These are phyloP conservation scores for Amphiduros pacificus DNA, from an alignment of 2,888 invertebrate species.

Conservation along the genomic window DNA sequence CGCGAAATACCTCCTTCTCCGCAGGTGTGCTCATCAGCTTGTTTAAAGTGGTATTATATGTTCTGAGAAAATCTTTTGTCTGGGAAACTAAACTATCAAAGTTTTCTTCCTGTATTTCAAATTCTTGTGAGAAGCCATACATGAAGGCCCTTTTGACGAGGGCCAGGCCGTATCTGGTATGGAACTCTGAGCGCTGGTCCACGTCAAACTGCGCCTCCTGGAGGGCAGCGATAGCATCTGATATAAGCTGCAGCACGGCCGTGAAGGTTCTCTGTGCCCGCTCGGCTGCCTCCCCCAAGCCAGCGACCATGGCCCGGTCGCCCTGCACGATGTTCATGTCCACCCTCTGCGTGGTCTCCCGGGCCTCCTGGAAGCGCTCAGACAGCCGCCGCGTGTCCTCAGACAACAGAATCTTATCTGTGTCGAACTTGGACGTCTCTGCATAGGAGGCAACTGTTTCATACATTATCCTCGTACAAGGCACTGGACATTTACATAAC, in stretches of 20 bases:
- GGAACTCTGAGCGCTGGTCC: no score
- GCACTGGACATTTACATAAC: constrained; percentile 41
- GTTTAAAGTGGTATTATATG: not conserved
- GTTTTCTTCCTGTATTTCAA: no score
- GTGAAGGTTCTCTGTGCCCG: not conserved
- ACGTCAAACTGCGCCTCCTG: no score
- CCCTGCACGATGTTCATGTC: not conserved
- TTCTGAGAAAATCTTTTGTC: no score
- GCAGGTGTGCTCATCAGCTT: no score
- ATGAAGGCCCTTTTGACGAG: no score
- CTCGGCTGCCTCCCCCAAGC: not conserved
- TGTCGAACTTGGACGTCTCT: constrained; percentile 38
- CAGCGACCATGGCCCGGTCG: not conserved
- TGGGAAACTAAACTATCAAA: no score
- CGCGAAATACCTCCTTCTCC: no score
- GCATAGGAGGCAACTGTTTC: constrained; percentile 44
- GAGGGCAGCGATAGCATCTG: no score
- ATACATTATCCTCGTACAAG: constrained; percentile 39
- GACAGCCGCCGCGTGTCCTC: not conserved
- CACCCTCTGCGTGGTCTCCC: constrained; percentile 9
- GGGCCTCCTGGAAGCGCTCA: not conserved
- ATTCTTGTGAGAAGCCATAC: no score
- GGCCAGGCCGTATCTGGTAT: no score
- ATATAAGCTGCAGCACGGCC: not conserved
- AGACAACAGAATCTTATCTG: not conserved